A percentile compares a stretch with the other conserved stretches of the same genome.
These are phyloP conservation scores for Sebastes taczanowskii DNA, from an alignment of 2,797 vertebrate genomes.

Conservation along the genomic window DNA sequence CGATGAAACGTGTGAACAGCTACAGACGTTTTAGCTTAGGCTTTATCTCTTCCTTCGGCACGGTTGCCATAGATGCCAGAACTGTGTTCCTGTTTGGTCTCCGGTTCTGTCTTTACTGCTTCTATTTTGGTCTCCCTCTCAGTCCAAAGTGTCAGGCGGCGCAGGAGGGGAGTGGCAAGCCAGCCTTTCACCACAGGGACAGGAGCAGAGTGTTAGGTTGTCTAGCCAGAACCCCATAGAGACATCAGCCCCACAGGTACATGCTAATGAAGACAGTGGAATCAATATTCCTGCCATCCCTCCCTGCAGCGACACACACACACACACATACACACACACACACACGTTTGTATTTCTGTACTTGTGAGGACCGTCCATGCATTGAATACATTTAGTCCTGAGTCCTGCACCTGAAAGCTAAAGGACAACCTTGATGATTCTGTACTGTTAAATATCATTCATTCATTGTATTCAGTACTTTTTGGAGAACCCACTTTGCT, in stretches of 20 bases:
- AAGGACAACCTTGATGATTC: neutral
- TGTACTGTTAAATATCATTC: neutral
- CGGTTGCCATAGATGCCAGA: constrained; percentile 58
- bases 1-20: neutral
- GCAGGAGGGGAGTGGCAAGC: constrained; percentile 62
- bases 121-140: constrained; percentile 74
- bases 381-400: neutral
- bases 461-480: neutral
- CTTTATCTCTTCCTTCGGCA: constrained; percentile 25
- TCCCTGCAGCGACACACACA: constrained; percentile 13
- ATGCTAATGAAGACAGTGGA: constrained; percentile 69
- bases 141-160: constrained; percentile 72
- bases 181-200: constrained; percentile 58
- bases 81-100: constrained; percentile 55
- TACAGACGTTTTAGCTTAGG: neutral
- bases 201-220: constrained; percentile 43
- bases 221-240: constrained; percentile 67
- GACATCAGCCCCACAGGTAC: constrained; percentile 73
- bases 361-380: neutral
- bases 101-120: constrained; percentile 55
- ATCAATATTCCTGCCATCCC: constrained; percentile 67
- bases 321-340: neutral
- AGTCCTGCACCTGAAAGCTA: neutral
- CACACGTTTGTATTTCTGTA: neutral
- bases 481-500: neutral